phyloP scores from a whole-genome alignment of 1,140 invertebrate species.

The Acromyrmex heyeri region DNA sequence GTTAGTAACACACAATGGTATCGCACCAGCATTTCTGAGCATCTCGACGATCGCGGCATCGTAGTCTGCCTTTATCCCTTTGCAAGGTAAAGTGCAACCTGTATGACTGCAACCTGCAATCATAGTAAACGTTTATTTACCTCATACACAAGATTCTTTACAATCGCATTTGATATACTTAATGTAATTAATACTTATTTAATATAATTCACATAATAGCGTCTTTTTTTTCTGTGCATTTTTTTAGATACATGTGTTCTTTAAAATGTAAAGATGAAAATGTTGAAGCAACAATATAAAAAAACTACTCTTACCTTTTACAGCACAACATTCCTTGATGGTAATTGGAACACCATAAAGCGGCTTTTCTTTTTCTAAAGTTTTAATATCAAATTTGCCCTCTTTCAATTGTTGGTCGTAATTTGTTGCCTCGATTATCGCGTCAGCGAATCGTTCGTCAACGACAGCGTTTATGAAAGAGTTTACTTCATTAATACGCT shows the following conservation, averaged over 20 bases:
- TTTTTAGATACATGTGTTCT: not conserved
- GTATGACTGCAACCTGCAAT: constrained; percentile 89
- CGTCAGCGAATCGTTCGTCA: constrained; percentile 90
- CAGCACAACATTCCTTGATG: constrained; percentile 91
- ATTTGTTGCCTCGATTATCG: constrained; percentile 89
- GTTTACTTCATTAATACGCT: constrained; percentile 91
- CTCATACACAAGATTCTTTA: not conserved
- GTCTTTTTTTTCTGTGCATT: not conserved
- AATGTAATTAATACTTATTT: not conserved
- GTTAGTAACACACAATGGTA: constrained; percentile 93
- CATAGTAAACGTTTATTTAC: not conserved
- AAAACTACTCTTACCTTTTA: constrained; percentile 87
- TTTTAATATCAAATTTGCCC: constrained; percentile 77
- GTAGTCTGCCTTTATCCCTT: constrained; percentile 86
- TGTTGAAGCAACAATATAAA: not conserved
- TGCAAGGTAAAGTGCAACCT: constrained; percentile 88
- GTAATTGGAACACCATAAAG: constrained; percentile 93
- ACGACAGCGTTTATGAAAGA: constrained; percentile 91
- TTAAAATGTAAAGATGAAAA: not conserved
- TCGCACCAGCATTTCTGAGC: constrained; percentile 91
- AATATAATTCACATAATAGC: not conserved
- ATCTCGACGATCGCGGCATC: constrained; percentile 89
- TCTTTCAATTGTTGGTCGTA: constrained; percentile 87
- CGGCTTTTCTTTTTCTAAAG: constrained; percentile 88
- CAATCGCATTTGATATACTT: not conserved